phyloP scores from a whole-genome alignment of 2,113 vertebrate genomes.

The Lynx canadensis region DNA sequence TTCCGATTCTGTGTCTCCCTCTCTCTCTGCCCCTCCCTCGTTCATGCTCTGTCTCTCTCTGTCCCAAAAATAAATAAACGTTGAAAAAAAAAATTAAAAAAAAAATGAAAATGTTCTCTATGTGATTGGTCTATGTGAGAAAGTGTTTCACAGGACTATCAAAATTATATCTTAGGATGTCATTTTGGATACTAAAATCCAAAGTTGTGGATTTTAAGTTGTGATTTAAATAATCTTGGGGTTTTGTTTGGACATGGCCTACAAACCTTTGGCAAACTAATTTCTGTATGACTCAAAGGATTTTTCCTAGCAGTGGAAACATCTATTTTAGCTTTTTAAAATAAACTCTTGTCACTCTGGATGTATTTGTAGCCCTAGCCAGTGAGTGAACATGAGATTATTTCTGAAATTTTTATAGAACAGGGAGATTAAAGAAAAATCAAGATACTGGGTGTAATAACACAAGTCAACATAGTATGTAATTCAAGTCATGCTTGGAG shows the following conservation, averaged over 20 bases:
- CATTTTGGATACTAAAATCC: background rate
- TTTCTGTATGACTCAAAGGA: constrained; percentile 20
- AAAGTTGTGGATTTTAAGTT: background rate
- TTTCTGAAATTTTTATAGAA: constrained; percentile 27
- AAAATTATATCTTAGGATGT: constrained; percentile 18
- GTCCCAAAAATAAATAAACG: too few species aligned
- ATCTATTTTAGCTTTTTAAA: background rate
- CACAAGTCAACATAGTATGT: background rate
- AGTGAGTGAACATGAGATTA: background rate
- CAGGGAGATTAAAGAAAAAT: constrained; percentile 29
- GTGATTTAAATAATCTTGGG: background rate
- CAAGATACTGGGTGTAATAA: background rate
- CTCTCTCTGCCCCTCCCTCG: too few species aligned
- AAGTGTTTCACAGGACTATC: background rate
- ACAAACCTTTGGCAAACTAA: background rate
- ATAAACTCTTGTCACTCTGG: background rate
- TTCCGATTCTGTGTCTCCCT: too few species aligned
- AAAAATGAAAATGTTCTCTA: background rate
- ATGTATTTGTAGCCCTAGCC: background rate
- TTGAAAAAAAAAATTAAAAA: too few species aligned
- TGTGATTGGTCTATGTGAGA: background rate
- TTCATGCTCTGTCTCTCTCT: too few species aligned
- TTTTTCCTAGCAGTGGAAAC: background rate
- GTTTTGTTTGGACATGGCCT: background rate
- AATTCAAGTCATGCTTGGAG: background rate